These are phyloP conservation scores for Nemotelus nigrinus DNA, from an alignment of 2,888 invertebrate species.

Conservation along the genomic window DNA sequence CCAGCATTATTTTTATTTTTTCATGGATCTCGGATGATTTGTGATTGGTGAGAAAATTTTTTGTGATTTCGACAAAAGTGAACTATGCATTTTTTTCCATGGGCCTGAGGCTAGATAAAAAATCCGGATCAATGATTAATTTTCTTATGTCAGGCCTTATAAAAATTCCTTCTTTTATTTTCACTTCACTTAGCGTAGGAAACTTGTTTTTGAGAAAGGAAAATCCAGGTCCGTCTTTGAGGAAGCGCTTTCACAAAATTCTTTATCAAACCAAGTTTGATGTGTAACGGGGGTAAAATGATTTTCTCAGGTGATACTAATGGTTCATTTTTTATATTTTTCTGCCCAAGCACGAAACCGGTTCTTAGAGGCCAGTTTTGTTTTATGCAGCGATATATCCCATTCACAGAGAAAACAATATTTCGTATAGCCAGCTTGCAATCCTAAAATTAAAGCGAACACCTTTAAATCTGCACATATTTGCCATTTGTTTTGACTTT, in stretches of 20 bases:
- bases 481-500: slow-evolving; percentile 23
- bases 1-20: too few species aligned
- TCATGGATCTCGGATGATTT: too few species aligned
- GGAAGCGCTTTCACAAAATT: too few species aligned
- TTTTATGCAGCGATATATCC: background rate
- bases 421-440: slow-evolving; percentile 11
- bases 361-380: slow-evolving; percentile 22
- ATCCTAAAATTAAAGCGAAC: background rate
- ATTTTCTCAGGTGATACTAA: slow-evolving; percentile 1
- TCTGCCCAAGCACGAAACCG: background rate
- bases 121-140: too few species aligned
- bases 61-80: too few species aligned
- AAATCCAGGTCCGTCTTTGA: too few species aligned
- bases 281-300: background rate
- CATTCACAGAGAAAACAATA: slow-evolving; percentile 16
- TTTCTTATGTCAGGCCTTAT: too few species aligned
- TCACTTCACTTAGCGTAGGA: too few species aligned
- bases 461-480: slow-evolving; percentile 20
- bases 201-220: too few species aligned
- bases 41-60: too few species aligned
- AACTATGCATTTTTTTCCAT: background rate
- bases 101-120: background rate
- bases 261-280: too few species aligned
- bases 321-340: slow-evolving; percentile 15
- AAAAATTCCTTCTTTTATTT: too few species aligned